Conservation (phyloP, 2,888 invertebrate species). For the Noctua pronuba region DNA sequence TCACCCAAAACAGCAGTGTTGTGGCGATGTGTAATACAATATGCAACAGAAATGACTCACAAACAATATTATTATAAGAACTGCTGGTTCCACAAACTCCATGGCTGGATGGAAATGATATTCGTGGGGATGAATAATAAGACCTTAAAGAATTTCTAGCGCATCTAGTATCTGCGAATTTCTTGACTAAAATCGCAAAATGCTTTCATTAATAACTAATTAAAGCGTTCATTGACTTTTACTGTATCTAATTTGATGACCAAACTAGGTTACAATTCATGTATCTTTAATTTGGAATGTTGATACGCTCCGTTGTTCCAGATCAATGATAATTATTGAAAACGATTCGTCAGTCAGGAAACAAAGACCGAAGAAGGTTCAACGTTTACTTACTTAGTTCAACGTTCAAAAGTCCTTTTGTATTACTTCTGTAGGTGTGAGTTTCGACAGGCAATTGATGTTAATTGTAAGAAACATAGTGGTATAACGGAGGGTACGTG, state of each 20-base stretch:
- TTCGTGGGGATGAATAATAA: conserved; percentile 51
- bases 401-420: conserved; percentile 67
- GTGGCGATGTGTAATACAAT: conserved; percentile 81
- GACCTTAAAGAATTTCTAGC: not conserved
- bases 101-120: conserved; percentile 53
- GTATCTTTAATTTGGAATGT: conserved; percentile 59
- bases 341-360: conserved; percentile 75
- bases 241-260: conserved; percentile 42
- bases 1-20: conserved; percentile 72
- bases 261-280: conserved; percentile 50
- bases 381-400: conserved; percentile 59
- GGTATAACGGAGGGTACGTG: conserved; percentile 25
- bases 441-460: conserved; percentile 38
- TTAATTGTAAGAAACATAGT: conserved; percentile 49
- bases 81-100: conserved; percentile 60
- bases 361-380: conserved; percentile 61
- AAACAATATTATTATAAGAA: conserved; percentile 63
- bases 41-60: conserved; percentile 80
- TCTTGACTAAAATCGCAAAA: conserved; percentile 24
- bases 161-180: not conserved
- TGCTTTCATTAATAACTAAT: conserved; percentile 9
- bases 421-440: conserved; percentile 27
- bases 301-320: conserved; percentile 63
- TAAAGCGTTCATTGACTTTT: conserved; percentile 52
- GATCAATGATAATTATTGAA: conserved; percentile 75